Evolutionary conservation across 1,140 invertebrate species (phyloP).

Genomic region (Acarapis woodi): DNA sequence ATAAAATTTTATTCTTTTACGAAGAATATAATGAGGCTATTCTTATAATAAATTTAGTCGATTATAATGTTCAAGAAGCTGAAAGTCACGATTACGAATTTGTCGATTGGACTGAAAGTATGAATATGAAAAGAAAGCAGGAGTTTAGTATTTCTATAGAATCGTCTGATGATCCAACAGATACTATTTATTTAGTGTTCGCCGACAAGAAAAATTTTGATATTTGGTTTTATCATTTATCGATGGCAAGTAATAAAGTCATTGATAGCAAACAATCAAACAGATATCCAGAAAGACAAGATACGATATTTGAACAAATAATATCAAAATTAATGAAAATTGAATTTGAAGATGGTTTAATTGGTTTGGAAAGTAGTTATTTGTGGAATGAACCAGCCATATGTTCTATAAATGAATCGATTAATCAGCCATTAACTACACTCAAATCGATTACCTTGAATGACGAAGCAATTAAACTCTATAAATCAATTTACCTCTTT

Average conservation of each 20-base stretch:
- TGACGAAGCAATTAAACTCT: slow-evolving; percentile 67
- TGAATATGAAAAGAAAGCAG: too few species aligned
- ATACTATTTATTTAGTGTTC: slow-evolving; percentile 66
- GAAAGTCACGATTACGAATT: too few species aligned
- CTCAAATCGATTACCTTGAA: slow-evolving; percentile 52
- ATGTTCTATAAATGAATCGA: slow-evolving; percentile 63
- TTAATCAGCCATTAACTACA: slow-evolving; percentile 50
- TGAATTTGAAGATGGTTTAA: neutral
- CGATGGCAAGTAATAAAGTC: slow-evolving; percentile 66
- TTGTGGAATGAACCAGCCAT: slow-evolving; percentile 71
- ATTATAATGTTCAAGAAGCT: slow-evolving; percentile 59
- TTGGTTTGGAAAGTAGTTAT: neutral
- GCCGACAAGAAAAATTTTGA: slow-evolving; percentile 57
- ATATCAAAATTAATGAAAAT: slow-evolving; percentile 81
- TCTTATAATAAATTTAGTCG: slow-evolving; percentile 53
- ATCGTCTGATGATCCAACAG: neutral
- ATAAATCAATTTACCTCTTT: slow-evolving; percentile 79
- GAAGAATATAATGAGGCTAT: slow-evolving; percentile 50
- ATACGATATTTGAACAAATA: slow-evolving; percentile 76
- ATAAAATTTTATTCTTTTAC: slow-evolving; percentile 90
- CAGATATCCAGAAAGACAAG: too few species aligned
- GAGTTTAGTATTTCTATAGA: neutral
- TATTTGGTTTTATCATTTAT: slow-evolving; percentile 75
- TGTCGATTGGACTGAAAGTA: slow-evolving; percentile 40
- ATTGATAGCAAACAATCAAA: too few species aligned